Conservation (phyloP, 2,888 invertebrate species). For the Melanophora roralis region DNA sequence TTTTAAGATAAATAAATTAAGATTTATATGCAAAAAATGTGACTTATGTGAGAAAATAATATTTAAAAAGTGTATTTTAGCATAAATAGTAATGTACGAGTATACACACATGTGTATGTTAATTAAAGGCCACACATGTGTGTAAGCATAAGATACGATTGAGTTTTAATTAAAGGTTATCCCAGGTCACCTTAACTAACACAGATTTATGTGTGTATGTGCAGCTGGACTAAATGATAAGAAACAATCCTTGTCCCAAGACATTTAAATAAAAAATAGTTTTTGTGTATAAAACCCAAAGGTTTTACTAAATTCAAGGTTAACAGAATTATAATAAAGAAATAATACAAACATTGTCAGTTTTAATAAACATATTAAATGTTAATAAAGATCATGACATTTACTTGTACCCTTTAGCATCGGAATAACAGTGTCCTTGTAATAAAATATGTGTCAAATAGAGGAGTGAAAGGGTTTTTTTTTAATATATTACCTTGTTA, state of each 20-base stretch:
- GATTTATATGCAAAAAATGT: no score
- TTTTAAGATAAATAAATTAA: no score
- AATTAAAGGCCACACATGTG: no score
- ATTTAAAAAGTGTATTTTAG: no score
- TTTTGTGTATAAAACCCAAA: not conserved
- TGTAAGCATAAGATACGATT: not conserved
- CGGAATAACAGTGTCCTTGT: not conserved
- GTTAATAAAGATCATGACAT: slow-evolving; percentile 20
- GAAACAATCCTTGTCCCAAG: not conserved
- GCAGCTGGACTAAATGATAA: not conserved
- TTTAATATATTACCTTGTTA: no score
- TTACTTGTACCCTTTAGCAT: not conserved
- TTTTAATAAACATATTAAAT: slow-evolving; percentile 21
- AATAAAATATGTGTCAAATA: not conserved
- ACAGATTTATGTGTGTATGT: not conserved
- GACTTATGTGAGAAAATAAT: no score
- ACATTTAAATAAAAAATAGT: not conserved
- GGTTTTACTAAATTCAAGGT: slow-evolving; percentile 1
- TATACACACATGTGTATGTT: no score
- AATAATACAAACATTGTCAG: not conserved
- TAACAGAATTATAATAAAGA: not conserved
- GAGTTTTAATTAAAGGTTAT: not conserved
- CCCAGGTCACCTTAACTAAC: not conserved
- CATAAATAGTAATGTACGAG: no score
- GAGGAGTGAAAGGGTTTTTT: not conserved